Percentiles rank a stretch among this genome's conserved stretches.
phyloP scores from a whole-genome alignment of 2,888 invertebrate genomes.

The Quadroppia sp. region DNA sequence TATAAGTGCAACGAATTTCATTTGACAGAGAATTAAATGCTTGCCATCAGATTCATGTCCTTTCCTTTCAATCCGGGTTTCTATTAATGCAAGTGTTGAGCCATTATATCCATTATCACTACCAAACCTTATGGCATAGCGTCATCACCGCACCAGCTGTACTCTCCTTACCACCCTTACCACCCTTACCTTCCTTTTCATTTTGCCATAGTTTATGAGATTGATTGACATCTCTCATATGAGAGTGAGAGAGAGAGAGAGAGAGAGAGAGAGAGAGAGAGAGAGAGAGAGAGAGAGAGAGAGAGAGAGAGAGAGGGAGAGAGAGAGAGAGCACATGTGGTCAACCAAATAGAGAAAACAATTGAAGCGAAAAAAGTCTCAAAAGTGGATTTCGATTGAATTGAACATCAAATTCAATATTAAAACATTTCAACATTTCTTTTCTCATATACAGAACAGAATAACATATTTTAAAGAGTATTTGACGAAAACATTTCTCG shows the following conservation, averaged over 20 bases:
- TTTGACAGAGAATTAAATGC: constrained; percentile 3
- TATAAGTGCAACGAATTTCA: constrained; percentile 5
- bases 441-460: background rate
- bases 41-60: background rate
- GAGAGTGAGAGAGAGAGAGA: background rate
- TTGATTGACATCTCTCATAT: constrained; percentile 25
- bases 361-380: constrained; percentile 30
- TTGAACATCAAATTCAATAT: constrained; percentile 24
- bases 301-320: background rate
- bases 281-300: background rate
- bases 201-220: background rate
- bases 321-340: constrained; percentile 22
- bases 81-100: constrained; percentile 25
- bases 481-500: background rate
- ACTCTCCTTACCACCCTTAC: background rate
- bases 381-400: constrained; percentile 27
- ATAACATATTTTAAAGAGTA: constrained; percentile 25
- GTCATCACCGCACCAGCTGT: background rate
- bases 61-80: background rate
- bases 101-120: constrained; percentile 32
- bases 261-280: background rate
- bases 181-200: background rate
- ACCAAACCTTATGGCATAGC: constrained; percentile 29
- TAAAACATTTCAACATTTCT: constrained; percentile 15
- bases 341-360: constrained; percentile 35